Percentiles rank a stretch among this genome's conserved stretches.
Evolutionary conservation across 37 sponge, comb jelly and placozoan species (phyloP).

Genomic region (Ianthella basta): DNA sequence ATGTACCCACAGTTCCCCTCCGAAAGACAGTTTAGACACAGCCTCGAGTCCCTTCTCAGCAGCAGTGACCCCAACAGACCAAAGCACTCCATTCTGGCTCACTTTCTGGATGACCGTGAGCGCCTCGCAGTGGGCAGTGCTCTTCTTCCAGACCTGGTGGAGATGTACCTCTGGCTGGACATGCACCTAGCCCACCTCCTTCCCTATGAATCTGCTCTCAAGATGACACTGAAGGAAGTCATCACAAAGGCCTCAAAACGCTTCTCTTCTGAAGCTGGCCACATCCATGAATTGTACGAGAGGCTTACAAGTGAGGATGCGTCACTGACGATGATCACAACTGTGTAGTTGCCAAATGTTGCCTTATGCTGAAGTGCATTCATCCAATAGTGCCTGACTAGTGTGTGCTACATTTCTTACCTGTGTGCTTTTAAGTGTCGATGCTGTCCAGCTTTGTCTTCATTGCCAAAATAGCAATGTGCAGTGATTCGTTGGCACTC

Average conservation of each 20-base stretch:
- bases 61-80: slow-evolving; percentile 12
- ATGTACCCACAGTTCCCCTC: slow-evolving; percentile 68
- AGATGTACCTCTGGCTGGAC: slow-evolving; percentile 88
- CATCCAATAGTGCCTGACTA: no score
- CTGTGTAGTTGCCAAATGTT: no score
- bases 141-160: slow-evolving; percentile 81
- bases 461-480: no score
- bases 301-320: slow-evolving; percentile 64
- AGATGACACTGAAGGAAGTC: slow-evolving; percentile 54
- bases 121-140: slow-evolving; percentile 55
- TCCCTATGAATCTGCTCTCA: slow-evolving; percentile 57
- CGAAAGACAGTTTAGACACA: slow-evolving; percentile 70
- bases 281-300: slow-evolving; percentile 60
- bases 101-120: slow-evolving; percentile 52
- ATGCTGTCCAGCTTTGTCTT: no score
- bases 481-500: no score
- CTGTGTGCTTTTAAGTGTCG: no score
- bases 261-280: slow-evolving; percentile 29
- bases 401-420: no score
- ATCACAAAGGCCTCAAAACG: slow-evolving; percentile 39
- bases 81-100: slow-evolving; percentile 28
- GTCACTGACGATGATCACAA: no score
- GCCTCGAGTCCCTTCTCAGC: slow-evolving; percentile 35
- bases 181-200: slow-evolving; percentile 69
- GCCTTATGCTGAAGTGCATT: no score